A percentile compares a stretch with the other conserved stretches of the same genome.
Evolutionary conservation across 2,113 vertebrate species (phyloP).

Genomic region (Capreolus pygargus): DNA sequence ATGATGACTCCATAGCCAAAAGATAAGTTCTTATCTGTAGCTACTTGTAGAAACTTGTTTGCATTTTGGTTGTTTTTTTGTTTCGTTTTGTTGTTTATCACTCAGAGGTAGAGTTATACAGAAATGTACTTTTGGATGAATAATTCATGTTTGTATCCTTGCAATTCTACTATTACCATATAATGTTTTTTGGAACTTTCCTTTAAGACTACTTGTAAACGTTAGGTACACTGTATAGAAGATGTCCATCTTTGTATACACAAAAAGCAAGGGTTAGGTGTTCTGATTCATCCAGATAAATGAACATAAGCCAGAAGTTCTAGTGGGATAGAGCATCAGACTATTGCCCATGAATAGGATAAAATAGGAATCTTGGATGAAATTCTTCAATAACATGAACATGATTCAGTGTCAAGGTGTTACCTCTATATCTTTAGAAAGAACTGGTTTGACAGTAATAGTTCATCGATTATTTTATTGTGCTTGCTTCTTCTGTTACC

Average conservation of each 20-base stretch:
- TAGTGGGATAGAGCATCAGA: neutral
- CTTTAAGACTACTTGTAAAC: neutral
- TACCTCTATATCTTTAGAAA: neutral
- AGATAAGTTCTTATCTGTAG: too few species aligned
- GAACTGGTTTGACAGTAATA: neutral
- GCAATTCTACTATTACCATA: neutral
- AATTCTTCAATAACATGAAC: neutral
- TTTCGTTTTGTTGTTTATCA: neutral
- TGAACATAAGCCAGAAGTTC: neutral
- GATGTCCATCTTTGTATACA: neutral
- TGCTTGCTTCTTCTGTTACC: neutral
- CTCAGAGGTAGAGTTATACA: neutral
- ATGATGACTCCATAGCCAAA: neutral
- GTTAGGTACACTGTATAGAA: neutral
- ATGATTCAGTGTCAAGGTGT: neutral
- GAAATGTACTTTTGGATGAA: conserved; percentile 13
- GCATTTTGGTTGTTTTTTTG: conserved; percentile 15
- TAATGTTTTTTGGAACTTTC: neutral
- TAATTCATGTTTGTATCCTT: neutral
- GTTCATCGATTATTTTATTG: neutral
- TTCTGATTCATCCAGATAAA: conserved; percentile 9
- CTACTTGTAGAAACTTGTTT: neutral
- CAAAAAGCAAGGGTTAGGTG: neutral
- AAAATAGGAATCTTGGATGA: neutral
- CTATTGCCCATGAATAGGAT: neutral